phyloP scores from a whole-genome alignment of 2,113 vertebrate genomes.

The Indri indri region DNA sequence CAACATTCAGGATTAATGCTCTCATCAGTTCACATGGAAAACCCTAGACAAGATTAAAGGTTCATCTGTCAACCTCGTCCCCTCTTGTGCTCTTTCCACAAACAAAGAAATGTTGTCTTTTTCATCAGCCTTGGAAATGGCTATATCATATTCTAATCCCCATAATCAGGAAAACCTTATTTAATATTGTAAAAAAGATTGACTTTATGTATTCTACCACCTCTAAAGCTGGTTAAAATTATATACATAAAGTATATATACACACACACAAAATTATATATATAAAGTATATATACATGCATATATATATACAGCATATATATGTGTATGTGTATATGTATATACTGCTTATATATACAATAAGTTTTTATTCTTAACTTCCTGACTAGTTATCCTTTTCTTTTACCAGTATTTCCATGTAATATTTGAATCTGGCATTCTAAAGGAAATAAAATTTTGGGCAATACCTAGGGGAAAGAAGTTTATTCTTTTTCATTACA shows the following conservation, averaged over 20 bases:
- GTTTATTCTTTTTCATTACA: not conserved
- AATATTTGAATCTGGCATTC: not conserved
- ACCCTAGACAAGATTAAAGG: conserved; percentile 34
- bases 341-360: not conserved
- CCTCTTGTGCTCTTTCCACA: not conserved
- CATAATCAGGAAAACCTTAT: not conserved
- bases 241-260: not conserved
- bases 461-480: not conserved
- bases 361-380: not conserved
- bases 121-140: not conserved
- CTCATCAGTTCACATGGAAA: conserved; percentile 12
- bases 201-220: not conserved
- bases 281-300: not conserved
- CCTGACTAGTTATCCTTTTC: not conserved
- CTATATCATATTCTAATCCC: not conserved
- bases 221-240: not conserved
- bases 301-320: not conserved
- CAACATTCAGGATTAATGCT: conserved; percentile 52
- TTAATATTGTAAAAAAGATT: not conserved
- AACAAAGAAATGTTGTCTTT: conserved; percentile 13
- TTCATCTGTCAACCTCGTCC: not conserved
- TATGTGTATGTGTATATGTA: not conserved
- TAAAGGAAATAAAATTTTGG: not conserved
- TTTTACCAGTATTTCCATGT: not conserved
- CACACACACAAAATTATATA: not conserved